phyloP scores from a whole-genome alignment of 2,797 vertebrate species.

The Paedocypris micromegethes region DNA sequence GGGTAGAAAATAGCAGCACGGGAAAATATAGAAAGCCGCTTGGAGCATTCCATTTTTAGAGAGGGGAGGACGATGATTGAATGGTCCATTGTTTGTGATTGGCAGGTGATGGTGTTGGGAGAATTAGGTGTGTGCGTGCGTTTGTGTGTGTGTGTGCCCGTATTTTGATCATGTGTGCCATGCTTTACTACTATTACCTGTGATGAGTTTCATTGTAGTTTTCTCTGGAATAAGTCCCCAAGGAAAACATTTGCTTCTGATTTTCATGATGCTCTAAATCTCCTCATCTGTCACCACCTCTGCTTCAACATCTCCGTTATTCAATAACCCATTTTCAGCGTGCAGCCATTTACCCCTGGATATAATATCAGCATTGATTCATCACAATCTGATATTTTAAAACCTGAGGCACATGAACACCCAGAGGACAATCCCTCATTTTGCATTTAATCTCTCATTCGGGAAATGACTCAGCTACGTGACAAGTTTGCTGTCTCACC shows the following conservation, averaged over 20 bases:
- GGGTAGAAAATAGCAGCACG: slow-evolving; percentile 9
- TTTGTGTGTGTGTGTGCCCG: background rate
- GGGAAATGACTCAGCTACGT: slow-evolving; percentile 11
- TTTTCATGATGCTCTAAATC: too few species aligned
- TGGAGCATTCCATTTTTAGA: slow-evolving; percentile 7
- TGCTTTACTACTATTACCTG: too few species aligned
- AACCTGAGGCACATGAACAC: background rate
- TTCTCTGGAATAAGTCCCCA: too few species aligned
- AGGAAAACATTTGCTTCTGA: too few species aligned
- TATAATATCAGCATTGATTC: too few species aligned
- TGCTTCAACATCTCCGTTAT: too few species aligned
- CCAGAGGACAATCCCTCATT: slow-evolving; percentile 5
- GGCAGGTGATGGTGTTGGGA: background rate
- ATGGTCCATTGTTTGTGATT: background rate
- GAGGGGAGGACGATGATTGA: background rate
- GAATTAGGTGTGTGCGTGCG: background rate
- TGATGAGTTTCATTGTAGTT: too few species aligned
- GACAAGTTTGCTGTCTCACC: background rate
- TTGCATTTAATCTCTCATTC: background rate
- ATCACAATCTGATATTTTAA: background rate
- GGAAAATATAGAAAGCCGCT: background rate
- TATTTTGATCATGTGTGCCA: too few species aligned
- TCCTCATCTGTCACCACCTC: too few species aligned
- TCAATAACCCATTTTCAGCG: too few species aligned
- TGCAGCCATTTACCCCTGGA: too few species aligned